phyloP scores from a whole-genome alignment of 2,797 vertebrate genomes.

The Todus mexicanus region DNA sequence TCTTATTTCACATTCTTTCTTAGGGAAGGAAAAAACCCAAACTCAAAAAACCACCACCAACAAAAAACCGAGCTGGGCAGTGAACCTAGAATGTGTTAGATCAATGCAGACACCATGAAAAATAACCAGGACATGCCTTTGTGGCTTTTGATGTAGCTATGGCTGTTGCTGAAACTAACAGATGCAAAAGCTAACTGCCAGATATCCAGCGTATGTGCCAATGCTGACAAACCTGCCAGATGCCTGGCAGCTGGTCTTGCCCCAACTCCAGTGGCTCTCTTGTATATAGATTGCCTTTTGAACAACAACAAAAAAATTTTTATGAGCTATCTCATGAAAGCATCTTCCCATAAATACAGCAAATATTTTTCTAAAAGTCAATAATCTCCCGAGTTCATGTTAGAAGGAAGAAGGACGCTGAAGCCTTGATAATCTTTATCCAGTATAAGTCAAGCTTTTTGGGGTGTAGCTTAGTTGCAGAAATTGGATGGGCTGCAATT shows the following conservation, averaged over 20 bases:
- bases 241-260: slow-evolving; percentile 60
- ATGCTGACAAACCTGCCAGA: slow-evolving; percentile 64
- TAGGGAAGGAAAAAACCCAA: background rate
- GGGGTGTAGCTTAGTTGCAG: background rate
- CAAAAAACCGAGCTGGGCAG: background rate
- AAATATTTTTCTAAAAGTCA: background rate
- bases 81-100: slow-evolving; percentile 60
- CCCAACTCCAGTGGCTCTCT: slow-evolving; percentile 40
- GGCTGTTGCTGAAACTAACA: slow-evolving; percentile 63
- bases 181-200: slow-evolving; percentile 63
- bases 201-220: slow-evolving; percentile 52
- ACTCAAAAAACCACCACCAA: background rate
- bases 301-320: background rate
- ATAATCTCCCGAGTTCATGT: background rate
- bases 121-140: slow-evolving; percentile 64
- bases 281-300: slow-evolving; percentile 16
- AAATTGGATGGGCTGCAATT: background rate
- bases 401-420: background rate
- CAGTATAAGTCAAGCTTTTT: background rate
- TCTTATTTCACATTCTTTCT: slow-evolving; percentile 17
- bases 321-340: background rate
- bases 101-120: slow-evolving; percentile 62
- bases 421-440: background rate
- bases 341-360: slow-evolving; percentile 12
- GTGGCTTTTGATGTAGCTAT: slow-evolving; percentile 63